phyloP scores from a whole-genome alignment of 2,888 invertebrate species.

The Ochropleura plecta region DNA sequence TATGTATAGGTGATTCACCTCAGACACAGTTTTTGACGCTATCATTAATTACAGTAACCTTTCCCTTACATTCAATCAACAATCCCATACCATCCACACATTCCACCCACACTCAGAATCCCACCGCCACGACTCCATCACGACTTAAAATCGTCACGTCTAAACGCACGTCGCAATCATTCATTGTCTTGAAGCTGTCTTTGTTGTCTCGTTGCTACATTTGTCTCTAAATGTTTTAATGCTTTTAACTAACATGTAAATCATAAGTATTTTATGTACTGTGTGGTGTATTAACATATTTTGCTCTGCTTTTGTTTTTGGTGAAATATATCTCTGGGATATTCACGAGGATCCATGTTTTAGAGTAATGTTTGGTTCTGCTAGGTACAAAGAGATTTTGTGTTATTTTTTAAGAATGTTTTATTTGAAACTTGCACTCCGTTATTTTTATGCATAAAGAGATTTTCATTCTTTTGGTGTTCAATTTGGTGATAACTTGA shows the following conservation, averaged over 20 bases:
- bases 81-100: background rate
- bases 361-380: constrained; percentile 16
- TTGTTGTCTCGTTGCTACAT: constrained; percentile 77
- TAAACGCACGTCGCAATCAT: constrained; percentile 68
- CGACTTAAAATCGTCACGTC: constrained; percentile 60
- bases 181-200: constrained; percentile 74
- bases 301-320: constrained; percentile 46
- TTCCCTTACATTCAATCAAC: constrained; percentile 6
- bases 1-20: too few relatives aligned
- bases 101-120: constrained; percentile 8
- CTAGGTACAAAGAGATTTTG: constrained; percentile 9
- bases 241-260: constrained; percentile 65
- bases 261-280: constrained; percentile 53
- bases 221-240: constrained; percentile 69
- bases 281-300: constrained; percentile 46
- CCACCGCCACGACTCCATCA: constrained; percentile 43
- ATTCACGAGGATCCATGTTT: constrained; percentile 25
- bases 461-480: too few relatives aligned
- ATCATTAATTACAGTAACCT: background rate
- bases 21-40: background rate
- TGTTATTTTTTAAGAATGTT: constrained; percentile 15
- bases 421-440: too few relatives aligned
- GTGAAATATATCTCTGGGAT: constrained; percentile 43
- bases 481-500: too few relatives aligned
- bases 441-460: too few relatives aligned